Conservation (phyloP, 2,888 invertebrate species). For the Ommatoiulus sabulosus region DNA sequence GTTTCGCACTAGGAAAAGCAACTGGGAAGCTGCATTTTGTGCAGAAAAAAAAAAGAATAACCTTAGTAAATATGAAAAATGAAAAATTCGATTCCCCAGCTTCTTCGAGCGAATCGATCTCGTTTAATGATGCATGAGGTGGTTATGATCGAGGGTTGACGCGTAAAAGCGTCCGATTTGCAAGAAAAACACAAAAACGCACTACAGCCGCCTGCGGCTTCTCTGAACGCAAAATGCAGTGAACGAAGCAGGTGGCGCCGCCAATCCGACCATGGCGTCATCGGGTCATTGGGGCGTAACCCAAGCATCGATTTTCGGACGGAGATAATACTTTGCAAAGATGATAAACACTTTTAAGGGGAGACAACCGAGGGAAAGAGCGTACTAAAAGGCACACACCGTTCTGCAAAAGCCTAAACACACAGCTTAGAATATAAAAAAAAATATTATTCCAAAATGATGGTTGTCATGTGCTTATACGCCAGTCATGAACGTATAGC, state of each 20-base stretch:
- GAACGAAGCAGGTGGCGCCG: not conserved
- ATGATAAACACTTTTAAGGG: no score
- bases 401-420: no score
- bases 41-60: not conserved
- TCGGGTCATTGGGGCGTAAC: not conserved
- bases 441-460: no score
- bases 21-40: not conserved
- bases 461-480: no score
- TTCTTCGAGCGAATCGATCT: not conserved
- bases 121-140: not conserved
- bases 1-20: not conserved
- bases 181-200: not conserved
- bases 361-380: no score
- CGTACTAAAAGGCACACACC: no score
- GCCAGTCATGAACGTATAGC: no score
- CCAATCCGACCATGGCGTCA: not conserved
- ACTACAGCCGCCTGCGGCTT: not conserved
- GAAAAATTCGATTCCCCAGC: not conserved
- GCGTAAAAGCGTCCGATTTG: not conserved
- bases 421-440: no score
- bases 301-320: not conserved
- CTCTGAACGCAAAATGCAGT: not conserved
- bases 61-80: not conserved
- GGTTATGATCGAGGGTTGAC: not conserved
- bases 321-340: no score